Base-by-base conservation (phyloP, 2,113 vertebrate species). In the Phainopepla nitens region DNA sequence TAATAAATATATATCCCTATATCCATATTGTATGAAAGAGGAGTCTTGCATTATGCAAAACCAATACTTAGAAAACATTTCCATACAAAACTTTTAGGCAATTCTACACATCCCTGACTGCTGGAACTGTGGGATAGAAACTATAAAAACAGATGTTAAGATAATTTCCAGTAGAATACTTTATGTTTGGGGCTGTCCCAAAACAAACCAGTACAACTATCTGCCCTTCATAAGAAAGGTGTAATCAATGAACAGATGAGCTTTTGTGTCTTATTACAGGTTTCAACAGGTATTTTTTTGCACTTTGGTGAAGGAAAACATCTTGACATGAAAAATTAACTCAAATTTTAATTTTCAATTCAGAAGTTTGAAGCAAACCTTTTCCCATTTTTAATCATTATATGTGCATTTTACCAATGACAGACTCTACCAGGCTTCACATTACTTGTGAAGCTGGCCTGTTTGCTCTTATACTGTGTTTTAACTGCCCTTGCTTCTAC, bases 311-410 rank as follows among this genome's bases (percentile, higher is more conserved):
- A n/a, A 51, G 36, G 13, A 61, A 89, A 80, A 39, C 7, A 6
- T 41, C 36, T 57, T 82, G 27, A 76, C 13, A 33, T n/a, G 7
- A 80, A 79, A 25, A 87, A 45, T 0, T 41, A 29, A 45, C 28
- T 19, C 0, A 0, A 61, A 42, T 44, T 87, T 77, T 44, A 84
- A 44, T 73, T 81, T 90, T 77, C 54, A 56, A 4, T 84, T 92
- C 19, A 39, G 21, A 77, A 47, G 7, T 27, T 56, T 0, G 0
- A 71, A 20, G 66, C 16, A n/a, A 57, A 56, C 6, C 5, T 33
- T 70, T 64, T 51, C 23, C 14, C 6, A 6, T 11, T 73, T 76
- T 73, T 35, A 81, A 45, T 60, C 13, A 25, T 53, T 44, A n/a
- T 17, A 12, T 10, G 9, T 42, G 5, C 10, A 39, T 82, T 70